These are phyloP conservation scores for Nyctereutes procyonoides DNA, from an alignment of 2,113 vertebrate genomes.

Conservation along the genomic window DNA sequence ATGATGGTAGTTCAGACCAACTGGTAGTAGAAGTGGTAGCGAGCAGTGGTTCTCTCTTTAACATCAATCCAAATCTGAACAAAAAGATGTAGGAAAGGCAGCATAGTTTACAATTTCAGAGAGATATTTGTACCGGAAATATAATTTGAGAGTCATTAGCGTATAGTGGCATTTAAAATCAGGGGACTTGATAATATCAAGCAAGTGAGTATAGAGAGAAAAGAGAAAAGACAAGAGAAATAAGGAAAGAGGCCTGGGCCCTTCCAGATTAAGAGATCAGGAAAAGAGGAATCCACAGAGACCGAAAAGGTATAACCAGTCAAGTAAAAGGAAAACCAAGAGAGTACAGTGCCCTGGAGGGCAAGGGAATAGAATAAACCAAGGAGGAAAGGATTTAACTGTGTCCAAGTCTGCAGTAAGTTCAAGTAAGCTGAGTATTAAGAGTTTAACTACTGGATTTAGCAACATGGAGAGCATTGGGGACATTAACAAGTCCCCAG, in stretches of 20 bases:
- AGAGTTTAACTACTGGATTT: not conserved
- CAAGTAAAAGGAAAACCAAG: not conserved
- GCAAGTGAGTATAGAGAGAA: not conserved
- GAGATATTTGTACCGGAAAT: not conserved
- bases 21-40: not conserved
- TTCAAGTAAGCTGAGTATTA: not conserved
- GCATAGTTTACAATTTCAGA: not conserved
- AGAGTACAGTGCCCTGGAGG: not conserved
- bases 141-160: not conserved
- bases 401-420: not conserved
- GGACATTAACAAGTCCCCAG: not conserved
- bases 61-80: not conserved
- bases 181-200: not conserved
- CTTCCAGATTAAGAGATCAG: constrained; percentile 13
- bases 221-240: not conserved
- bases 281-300: not conserved
- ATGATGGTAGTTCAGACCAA: not conserved
- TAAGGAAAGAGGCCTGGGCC: not conserved
- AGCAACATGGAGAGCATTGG: not conserved
- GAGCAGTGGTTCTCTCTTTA: not conserved
- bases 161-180: not conserved
- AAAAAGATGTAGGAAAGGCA: not conserved
- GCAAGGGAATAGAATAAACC: not conserved
- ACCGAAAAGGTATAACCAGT: not conserved
- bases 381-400: not conserved